phyloP scores from a whole-genome alignment of 1,140 invertebrate species.

The Micrasema minimum region DNA sequence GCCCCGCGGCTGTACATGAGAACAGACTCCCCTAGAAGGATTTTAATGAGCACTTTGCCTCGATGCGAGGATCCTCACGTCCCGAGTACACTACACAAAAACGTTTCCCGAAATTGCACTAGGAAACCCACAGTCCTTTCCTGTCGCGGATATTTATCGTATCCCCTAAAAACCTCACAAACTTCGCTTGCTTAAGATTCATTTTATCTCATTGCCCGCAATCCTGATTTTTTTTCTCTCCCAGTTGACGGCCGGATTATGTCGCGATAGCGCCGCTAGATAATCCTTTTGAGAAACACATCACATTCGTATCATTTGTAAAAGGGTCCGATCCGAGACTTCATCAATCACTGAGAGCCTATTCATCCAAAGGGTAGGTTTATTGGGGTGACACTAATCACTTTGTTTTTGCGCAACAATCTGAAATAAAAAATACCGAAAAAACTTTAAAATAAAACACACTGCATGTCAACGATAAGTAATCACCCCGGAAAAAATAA shows the following conservation, averaged over 20 bases:
- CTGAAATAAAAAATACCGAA: slow-evolving; percentile 12
- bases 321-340: slow-evolving; percentile 20
- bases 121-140: slow-evolving; percentile 3
- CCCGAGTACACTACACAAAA: slow-evolving; percentile 8
- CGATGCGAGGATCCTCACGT: background rate
- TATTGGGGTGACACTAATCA: slow-evolving; percentile 37
- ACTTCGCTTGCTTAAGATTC: slow-evolving; percentile 27
- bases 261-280: slow-evolving; percentile 14
- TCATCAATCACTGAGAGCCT: slow-evolving; percentile 38
- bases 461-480: background rate
- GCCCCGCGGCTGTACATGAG: slow-evolving; percentile 19
- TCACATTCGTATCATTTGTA: slow-evolving; percentile 27
- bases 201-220: slow-evolving; percentile 13
- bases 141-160: slow-evolving; percentile 28
- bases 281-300: slow-evolving; percentile 27
- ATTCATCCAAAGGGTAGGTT: slow-evolving; percentile 13
- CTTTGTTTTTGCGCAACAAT: slow-evolving; percentile 33
- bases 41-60: slow-evolving; percentile 32
- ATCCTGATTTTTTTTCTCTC: too few species aligned
- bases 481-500: background rate
- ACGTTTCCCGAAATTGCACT: background rate
- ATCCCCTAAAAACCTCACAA: slow-evolving; percentile 37
- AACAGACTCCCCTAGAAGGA: slow-evolving; percentile 11
- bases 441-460: slow-evolving; percentile 18
- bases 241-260: slow-evolving; percentile 20